phyloP scores from a whole-genome alignment of 2,113 vertebrate species.

The Steatornis caripensis region DNA sequence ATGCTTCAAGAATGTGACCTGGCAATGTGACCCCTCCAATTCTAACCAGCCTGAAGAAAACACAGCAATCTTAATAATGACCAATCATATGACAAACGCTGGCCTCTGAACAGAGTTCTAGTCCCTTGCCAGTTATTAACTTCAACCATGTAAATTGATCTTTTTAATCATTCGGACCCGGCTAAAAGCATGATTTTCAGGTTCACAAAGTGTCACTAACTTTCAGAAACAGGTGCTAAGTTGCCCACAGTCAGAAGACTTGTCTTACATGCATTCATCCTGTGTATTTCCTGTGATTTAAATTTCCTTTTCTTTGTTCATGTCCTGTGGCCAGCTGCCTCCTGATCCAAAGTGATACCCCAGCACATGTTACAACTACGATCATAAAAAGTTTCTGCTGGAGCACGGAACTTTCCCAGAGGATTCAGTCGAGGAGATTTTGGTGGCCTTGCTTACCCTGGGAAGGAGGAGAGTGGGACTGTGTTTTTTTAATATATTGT shows the following conservation, averaged over 20 bases:
- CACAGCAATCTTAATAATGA: neutral
- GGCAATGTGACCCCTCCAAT: neutral
- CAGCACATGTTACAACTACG: neutral
- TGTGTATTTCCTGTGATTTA: neutral
- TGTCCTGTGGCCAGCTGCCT: slow-evolving; percentile 26
- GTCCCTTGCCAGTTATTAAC: neutral
- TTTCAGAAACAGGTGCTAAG: neutral
- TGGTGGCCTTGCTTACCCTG: neutral
- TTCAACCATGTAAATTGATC: neutral
- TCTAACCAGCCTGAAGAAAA: neutral
- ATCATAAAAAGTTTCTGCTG: neutral
- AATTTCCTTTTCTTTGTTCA: neutral
- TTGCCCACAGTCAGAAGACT: neutral
- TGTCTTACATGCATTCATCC: neutral
- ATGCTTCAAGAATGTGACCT: neutral
- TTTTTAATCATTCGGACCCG: neutral
- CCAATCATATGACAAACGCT: neutral
- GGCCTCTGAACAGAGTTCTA: neutral
- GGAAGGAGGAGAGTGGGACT: neutral
- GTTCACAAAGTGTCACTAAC: neutral
- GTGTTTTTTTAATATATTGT: slow-evolving; percentile 5
- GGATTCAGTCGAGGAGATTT: neutral
- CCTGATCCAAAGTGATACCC: neutral
- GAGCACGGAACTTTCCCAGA: neutral
- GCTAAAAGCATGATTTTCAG: neutral